Conservation (phyloP, 2,888 invertebrate genomes). For the Pyrrhosoma nymphula region DNA sequence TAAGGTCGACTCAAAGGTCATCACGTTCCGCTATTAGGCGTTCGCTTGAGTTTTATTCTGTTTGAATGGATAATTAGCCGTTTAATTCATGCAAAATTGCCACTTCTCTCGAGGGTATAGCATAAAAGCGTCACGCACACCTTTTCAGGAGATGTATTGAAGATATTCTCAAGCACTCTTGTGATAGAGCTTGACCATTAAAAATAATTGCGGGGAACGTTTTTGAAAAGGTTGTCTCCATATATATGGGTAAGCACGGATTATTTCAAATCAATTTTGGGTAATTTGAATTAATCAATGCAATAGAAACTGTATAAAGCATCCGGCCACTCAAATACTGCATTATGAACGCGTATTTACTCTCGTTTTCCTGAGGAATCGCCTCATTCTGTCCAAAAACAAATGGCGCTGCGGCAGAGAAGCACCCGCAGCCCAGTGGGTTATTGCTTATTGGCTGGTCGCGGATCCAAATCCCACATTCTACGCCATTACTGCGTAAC, state of each 20-base stretch:
- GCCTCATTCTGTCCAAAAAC: no score
- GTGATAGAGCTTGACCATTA: not conserved
- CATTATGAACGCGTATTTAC: no score
- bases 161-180: not conserved
- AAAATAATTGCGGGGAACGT: not conserved
- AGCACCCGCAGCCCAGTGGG: no score
- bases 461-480: no score
- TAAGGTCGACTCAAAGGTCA: constrained; percentile 38
- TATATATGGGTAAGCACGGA: not conserved
- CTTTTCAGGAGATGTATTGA: not conserved
- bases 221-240: not conserved
- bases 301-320: not conserved
- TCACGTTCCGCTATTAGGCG: constrained; percentile 41
- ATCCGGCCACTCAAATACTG: no score
- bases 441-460: no score
- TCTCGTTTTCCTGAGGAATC: no score
- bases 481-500: no score
- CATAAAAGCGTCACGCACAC: not conserved
- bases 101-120: not conserved
- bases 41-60: not conserved
- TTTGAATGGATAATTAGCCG: constrained; percentile 9
- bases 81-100: constrained; percentile 9
- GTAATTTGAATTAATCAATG: not conserved
- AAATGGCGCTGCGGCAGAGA: no score
- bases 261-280: not conserved